Percentiles rank a stretch among this genome's conserved stretches.
Evolutionary conservation across 1,140 invertebrate species (phyloP).

Genomic region (Drosophila nebulosa): DNA sequence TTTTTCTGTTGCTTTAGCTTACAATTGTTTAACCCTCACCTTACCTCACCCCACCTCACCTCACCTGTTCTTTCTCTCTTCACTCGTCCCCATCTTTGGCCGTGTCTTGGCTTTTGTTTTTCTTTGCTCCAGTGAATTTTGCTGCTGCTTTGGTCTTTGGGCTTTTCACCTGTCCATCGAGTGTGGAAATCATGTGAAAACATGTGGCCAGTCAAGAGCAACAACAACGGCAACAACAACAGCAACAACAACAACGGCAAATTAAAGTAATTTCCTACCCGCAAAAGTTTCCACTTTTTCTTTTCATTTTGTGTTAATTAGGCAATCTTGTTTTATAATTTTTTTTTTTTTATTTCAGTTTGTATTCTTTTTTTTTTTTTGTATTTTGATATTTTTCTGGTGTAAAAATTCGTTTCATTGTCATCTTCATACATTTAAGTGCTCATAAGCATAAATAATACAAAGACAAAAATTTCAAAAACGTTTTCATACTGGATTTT

Average conservation of each 20-base stretch:
- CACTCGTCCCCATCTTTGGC: constrained; percentile 11
- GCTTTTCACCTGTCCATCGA: constrained; percentile 75
- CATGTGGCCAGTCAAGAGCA: constrained; percentile 66
- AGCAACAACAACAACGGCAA: too few species aligned
- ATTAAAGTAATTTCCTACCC: constrained; percentile 78
- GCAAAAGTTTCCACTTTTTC: constrained; percentile 55
- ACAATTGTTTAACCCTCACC: constrained; percentile 34
- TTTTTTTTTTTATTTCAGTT: background rate
- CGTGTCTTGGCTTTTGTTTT: constrained; percentile 43
- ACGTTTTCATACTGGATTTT: too few species aligned
- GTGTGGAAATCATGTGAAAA: constrained; percentile 77
- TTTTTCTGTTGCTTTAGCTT: constrained; percentile 37
- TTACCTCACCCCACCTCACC: too few species aligned
- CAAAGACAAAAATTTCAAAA: background rate
- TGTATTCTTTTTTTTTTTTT: constrained; percentile 8
- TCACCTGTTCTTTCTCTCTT: constrained; percentile 14
- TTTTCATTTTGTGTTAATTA: constrained; percentile 3
- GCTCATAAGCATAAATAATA: constrained; percentile 51
- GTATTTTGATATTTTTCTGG: too few species aligned
- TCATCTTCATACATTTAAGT: constrained; percentile 45
- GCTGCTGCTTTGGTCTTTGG: constrained; percentile 47
- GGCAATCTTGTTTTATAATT: background rate
- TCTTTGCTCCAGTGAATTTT: constrained; percentile 53
- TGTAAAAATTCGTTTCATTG: background rate
- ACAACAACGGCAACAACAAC: too few species aligned